A percentile compares a stretch with the other conserved stretches of the same genome.
Evolutionary conservation across 2,888 invertebrate genomes (phyloP).

Genomic region (Cephus rjabovi): DNA sequence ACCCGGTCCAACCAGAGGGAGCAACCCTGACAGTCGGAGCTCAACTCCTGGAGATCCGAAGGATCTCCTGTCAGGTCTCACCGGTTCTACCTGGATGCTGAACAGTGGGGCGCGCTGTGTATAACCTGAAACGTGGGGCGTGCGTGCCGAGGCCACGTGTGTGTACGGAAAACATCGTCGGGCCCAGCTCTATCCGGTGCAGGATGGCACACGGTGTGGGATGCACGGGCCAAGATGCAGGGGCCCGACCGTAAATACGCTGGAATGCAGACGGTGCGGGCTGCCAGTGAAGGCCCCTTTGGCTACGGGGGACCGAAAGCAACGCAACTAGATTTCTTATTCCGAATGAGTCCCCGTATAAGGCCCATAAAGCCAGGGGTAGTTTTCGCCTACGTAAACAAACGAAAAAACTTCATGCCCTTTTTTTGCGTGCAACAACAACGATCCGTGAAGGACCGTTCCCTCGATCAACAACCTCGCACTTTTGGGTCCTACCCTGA

Average conservation of each 20-base stretch:
- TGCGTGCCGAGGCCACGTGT: background rate
- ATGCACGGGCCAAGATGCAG: slow-evolving; percentile 30
- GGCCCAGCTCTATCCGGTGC: slow-evolving; percentile 25
- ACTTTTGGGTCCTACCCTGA: background rate
- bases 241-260: slow-evolving; percentile 42
- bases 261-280: slow-evolving; percentile 48
- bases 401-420: background rate
- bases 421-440: background rate
- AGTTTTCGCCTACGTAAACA: background rate
- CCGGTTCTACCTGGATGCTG: background rate
- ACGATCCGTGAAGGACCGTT: background rate
- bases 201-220: slow-evolving; percentile 22
- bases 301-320: slow-evolving; percentile 6
- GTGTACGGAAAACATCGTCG: slow-evolving; percentile 5
- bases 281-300: slow-evolving; percentile 30
- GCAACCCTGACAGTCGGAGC: background rate
- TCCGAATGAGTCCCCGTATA: background rate
- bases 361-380: background rate
- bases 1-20: background rate
- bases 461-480: background rate
- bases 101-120: background rate
- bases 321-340: slow-evolving; percentile 3
- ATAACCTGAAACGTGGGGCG: background rate
- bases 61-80: background rate
- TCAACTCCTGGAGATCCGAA: background rate